Evolutionary conservation across 2,113 vertebrate species (phyloP), one percentile per base, ranked within the genome.

Genomic region (Aspidoscelis tigris): DNA sequence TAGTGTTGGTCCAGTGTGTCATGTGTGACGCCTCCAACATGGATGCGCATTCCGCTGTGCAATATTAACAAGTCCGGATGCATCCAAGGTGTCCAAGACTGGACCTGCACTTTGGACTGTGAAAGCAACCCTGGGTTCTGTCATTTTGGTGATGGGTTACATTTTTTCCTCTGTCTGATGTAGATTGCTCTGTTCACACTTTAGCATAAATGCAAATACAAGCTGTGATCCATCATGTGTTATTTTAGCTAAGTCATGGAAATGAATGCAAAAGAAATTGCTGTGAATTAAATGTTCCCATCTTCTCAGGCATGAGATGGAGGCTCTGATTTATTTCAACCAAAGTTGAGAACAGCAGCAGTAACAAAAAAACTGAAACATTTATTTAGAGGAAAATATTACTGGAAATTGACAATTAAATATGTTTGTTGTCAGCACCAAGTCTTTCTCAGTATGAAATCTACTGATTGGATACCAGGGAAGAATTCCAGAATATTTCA

Each of bases 261-360:
- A 88, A 89, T 90, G 93, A 92, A 91, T 85, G 66, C 87, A 92
- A 91, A 87, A 83, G 83, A 94, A 95, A 94, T 91, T 93, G 85
- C 78, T 90, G 88, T 91, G 93, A 96, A 96, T 95, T 94, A 94
- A 95, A 93, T 91, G 88, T 90, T 92, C 82, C 89, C 93, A 80
- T 94, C 92, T 94, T 89, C 93, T 91, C 84, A 88, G 89, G 89
- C 88, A 91, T 84, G 89, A 94, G 85, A 92, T 93, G 91, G 88
- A 87, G 84, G 83, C 92, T 91, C 87, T 89, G 89, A 94, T 93
- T 94, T 92, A 94, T 95, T 92, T 92, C 81, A 50, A 4, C 87
- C 11, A 14, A 77, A n/a, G 43, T 71, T 92, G 78, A 87, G 84
- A 94, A 89, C 89, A 65, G 78, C 88, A 90, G 77, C 88, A 91